phyloP scores from a whole-genome alignment of 2,888 invertebrate genomes.

The Lithophane leautieri region DNA sequence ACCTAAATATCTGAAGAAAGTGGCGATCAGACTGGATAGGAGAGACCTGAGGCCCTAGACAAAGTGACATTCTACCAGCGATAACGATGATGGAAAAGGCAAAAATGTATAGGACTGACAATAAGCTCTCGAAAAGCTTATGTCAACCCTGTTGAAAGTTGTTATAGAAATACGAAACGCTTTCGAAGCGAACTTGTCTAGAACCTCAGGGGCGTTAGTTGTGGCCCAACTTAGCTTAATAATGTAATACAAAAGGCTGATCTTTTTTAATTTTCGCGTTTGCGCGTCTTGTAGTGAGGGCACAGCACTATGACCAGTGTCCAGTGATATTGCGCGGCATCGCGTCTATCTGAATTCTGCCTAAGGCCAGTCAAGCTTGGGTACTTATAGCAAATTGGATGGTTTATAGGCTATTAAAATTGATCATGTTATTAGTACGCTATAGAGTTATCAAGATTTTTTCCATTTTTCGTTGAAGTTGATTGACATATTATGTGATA shows the following conservation, averaged over 20 bases:
- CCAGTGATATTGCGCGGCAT: background rate
- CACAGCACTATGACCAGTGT: background rate
- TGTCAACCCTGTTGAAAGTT: no score
- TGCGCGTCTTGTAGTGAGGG: background rate
- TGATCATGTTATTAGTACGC: slow-evolving; percentile 38
- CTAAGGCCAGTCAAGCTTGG: slow-evolving; percentile 28
- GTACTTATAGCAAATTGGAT: slow-evolving; percentile 43
- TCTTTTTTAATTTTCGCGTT: background rate
- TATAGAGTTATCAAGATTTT: slow-evolving; percentile 36
- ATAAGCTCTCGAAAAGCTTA: no score
- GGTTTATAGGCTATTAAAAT: slow-evolving; percentile 34
- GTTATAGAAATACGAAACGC: no score
- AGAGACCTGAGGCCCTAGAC: no score
- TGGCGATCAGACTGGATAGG: background rate
- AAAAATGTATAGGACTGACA: no score
- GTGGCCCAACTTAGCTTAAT: background rate
- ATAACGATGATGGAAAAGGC: no score
- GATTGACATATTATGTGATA: slow-evolving; percentile 40
- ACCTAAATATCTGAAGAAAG: background rate
- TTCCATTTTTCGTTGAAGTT: slow-evolving; percentile 23
- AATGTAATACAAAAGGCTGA: no score
- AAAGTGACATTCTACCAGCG: no score
- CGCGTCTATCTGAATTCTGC: slow-evolving; percentile 4
- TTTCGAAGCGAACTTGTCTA: no score
- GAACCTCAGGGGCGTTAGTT: background rate